Evolutionary conservation across 1,140 invertebrate species (phyloP), one percentile per base, ranked within the genome.

Genomic region (Globodera ellingtonae): DNA sequence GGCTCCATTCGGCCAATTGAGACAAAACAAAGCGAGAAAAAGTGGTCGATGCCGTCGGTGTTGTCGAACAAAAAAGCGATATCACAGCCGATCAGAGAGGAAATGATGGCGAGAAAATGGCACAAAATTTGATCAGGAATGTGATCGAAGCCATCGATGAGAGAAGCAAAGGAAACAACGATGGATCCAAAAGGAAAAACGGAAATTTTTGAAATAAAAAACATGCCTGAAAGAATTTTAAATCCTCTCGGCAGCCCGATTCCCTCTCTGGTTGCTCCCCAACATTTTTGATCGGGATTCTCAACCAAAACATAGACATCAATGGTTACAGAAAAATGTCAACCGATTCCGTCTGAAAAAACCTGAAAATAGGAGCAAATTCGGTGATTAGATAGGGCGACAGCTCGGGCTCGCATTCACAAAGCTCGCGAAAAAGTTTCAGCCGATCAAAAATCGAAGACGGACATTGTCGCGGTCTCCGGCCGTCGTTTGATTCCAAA

Each of bases 31-130:
- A 70, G 67, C 24, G 24, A 35, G 8, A 70, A 44, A 47, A 70
- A 70, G 67, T 10, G 9, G 24, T 47, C 67, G 24, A 35, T 10
- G 24, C 21, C 67, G 67, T 35, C 5, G 18, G 6, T 70, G 67
- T 59, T 15, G 5, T 44, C 24, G 67, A 70, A 44, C 4, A 47
- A 70, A 21, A 9, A 13, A 21, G 1, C 67, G 21, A 70, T 15
- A 24, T 47, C 67, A 4, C 5, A 44, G 10, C 10, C 24, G n/a
- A 70, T 8, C 24, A 70, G 18, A 9, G 67, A 8, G 24, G 67
- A 70, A 70, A 70, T 18, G 46, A 70, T 18, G 21, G 67, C 24
- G 46, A 70, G 67, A 47, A 70, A 70, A 44, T 47, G 67, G 67
- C 7, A 35, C 24, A 70, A 18, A 8, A 70, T 9, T 10, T 35